phyloP scores from a whole-genome alignment of 2,113 vertebrate genomes.

The Ahaetulla prasina region DNA sequence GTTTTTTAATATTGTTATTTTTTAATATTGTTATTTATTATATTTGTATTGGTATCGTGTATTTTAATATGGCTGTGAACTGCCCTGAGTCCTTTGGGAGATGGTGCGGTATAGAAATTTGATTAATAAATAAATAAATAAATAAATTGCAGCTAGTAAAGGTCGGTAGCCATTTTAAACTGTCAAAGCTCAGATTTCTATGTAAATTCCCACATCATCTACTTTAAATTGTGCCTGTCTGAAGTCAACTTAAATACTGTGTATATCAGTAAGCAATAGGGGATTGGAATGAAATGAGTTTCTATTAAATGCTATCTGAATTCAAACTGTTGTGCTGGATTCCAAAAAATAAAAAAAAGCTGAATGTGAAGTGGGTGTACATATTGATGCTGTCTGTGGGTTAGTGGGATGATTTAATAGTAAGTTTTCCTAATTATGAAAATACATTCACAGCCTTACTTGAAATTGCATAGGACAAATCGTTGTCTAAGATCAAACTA shows the following conservation, averaged over 20 bases:
- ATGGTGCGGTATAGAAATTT: too few species aligned
- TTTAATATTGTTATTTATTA: too few species aligned
- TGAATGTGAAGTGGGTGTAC: slow-evolving; percentile 1
- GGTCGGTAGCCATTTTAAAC: background rate
- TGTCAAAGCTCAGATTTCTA: background rate
- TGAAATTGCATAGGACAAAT: background rate
- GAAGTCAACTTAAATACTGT: background rate
- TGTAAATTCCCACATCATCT: background rate
- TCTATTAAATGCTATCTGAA: background rate
- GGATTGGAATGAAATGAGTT: slow-evolving; percentile 2
- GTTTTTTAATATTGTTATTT: too few species aligned
- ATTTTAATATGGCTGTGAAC: too few species aligned
- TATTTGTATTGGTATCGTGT: too few species aligned
- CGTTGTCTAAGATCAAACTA: background rate
- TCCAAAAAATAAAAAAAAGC: background rate
- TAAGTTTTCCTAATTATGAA: slow-evolving; percentile 11
- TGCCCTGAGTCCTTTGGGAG: too few species aligned
- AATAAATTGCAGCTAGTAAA: background rate
- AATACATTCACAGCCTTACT: background rate
- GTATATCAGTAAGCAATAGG: background rate
- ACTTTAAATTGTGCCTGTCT: slow-evolving; percentile 11
- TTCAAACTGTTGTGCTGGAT: background rate
- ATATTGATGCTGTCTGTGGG: background rate
- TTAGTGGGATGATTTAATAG: slow-evolving; percentile 12
- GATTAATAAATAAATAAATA: too few species aligned